Conservation (phyloP, 1,140 invertebrate species). For the Augochlora pura region DNA sequence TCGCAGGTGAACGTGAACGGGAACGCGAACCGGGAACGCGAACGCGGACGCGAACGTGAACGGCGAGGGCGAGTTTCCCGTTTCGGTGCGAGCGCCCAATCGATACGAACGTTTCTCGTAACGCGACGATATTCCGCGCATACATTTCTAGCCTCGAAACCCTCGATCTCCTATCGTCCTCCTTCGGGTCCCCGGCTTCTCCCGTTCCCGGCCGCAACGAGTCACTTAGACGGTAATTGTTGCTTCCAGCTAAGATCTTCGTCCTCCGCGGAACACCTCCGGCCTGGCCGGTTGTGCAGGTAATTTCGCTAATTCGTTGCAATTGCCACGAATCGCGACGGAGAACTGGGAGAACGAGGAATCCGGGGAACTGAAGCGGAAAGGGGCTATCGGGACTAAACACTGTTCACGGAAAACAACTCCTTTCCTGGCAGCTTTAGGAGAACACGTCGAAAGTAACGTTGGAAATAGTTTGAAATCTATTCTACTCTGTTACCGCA, state of each 20-base stretch:
- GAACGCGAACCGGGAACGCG: too few relatives aligned
- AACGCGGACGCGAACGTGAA: too few relatives aligned
- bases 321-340: constrained; percentile 55
- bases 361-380: neutral
- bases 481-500: too few relatives aligned
- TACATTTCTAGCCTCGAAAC: constrained; percentile 1
- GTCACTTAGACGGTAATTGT: constrained; percentile 47
- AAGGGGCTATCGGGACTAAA: neutral
- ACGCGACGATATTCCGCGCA: constrained; percentile 40
- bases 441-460: too few relatives aligned
- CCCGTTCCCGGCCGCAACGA: constrained; percentile 5
- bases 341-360: constrained; percentile 5
- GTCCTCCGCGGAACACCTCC: constrained; percentile 42
- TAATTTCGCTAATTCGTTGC: constrained; percentile 61
- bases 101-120: constrained; percentile 52
- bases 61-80: constrained; percentile 41
- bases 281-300: constrained; percentile 21
- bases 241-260: constrained; percentile 11
- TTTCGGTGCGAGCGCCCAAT: constrained; percentile 42
- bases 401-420: constrained; percentile 12
- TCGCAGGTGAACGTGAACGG: neutral
- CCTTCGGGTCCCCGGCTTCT: neutral
- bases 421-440: constrained; percentile 2
- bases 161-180: neutral
- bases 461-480: too few relatives aligned